A percentile compares a stretch with the other conserved stretches of the same genome.
Evolutionary conservation across 2,888 invertebrate genomes (phyloP).

Genomic region (Chrysodeixis includens): DNA sequence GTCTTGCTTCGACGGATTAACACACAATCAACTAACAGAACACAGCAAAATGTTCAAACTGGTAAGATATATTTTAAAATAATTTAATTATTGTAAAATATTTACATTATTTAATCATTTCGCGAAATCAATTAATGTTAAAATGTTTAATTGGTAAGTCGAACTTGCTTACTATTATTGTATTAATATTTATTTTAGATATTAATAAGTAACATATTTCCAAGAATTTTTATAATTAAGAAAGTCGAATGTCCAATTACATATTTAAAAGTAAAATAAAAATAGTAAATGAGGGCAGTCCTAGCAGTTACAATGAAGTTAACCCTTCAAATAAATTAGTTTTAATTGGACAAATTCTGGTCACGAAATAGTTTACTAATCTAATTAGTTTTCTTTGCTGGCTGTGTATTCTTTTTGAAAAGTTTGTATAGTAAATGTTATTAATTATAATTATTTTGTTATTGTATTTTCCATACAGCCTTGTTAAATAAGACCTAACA

Average conservation of each 20-base stretch:
- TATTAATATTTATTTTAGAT: background rate
- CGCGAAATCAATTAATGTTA: background rate
- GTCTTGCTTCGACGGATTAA: slow-evolving; percentile 62
- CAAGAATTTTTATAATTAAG: background rate
- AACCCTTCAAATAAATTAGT: background rate
- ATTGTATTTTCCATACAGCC: too few species aligned
- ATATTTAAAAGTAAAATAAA: slow-evolving; percentile 1
- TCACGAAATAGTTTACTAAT: slow-evolving; percentile 7
- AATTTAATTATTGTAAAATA: slow-evolving; percentile 9
- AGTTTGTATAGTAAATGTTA: background rate
- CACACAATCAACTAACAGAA: slow-evolving; percentile 53
- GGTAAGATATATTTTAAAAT: slow-evolving; percentile 65
- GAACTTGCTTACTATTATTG: background rate
- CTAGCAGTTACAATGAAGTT: slow-evolving; percentile 7
- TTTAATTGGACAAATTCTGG: slow-evolving; percentile 11
- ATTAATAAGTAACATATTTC: background rate
- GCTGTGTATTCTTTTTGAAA: background rate
- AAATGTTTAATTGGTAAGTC: background rate
- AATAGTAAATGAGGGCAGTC: background rate
- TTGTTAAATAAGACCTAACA: too few species aligned
- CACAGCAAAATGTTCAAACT: slow-evolving; percentile 74
- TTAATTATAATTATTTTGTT: background rate
- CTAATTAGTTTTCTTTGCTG: background rate
- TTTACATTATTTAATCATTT: background rate
- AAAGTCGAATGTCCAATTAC: background rate